Base-by-base conservation (phyloP, 1,140 invertebrate species). In the Drosophila truncata region DNA sequence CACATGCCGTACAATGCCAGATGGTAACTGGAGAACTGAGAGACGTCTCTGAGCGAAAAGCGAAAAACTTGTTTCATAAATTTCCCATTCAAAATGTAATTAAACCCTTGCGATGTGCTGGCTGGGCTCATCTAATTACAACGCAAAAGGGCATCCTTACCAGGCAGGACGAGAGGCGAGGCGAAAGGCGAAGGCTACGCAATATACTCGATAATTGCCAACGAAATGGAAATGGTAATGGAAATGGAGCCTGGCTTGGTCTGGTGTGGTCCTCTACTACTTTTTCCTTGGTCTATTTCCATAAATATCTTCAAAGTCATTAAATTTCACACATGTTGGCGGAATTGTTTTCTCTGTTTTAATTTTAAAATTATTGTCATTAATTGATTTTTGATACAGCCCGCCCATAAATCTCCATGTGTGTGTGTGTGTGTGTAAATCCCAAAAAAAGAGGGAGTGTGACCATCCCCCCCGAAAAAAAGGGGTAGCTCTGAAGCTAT, bases 271-370 rank as follows among this genome's bases (percentile, higher is more conserved):
- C 11, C 35, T 37, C 39, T 41, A 25, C 25, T 41, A 10, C 16
- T 11, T 58, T 25, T 31, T n/a, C 33, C 60, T 58, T 72, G 29
- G 50, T 65, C 71, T 74, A 80, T 69, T 87, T 88, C 78, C 86
- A 85, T 90, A 90, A 90, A 90, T 90, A 90, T 90, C 85, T 90
- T 90, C 85, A 82, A 85, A 90, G 85, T 90, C 85, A 90, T 90
- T 90, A 90, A 90, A 90, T 90, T 90, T 91, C 86, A 91, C 85
- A 90, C 85, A 90, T 91, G 85, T 71, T 91, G 86, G 78, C 76
- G 52, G 85, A 91, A 91, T 90, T 81, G 81, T 91, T 55, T 54
- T 55, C 52, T 55, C 52, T 7, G 33, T 55, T 90, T 90, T 91
- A 82, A 90, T 90, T 90, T 90, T 90, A 85, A 88, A 88, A 88